Evolutionary conservation across 2,113 vertebrate genomes (phyloP), one percentile per base, ranked within the genome.

Genomic region (Eidolon helvum): DNA sequence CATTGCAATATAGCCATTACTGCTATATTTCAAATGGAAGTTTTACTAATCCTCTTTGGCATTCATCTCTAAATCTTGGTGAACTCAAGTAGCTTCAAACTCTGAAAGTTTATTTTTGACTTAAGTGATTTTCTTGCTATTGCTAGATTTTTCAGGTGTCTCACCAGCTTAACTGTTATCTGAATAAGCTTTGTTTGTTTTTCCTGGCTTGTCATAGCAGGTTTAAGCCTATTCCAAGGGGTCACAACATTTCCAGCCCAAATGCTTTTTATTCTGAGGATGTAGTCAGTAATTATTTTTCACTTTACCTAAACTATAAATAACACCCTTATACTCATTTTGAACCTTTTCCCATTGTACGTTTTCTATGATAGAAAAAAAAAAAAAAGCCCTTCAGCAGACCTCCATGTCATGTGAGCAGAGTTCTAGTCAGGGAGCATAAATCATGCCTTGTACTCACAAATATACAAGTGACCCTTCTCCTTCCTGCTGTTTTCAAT

Each of bases 31-130:
- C 91, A 91, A 68, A 79, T 0, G 10, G 68, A 91, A 90, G n/a
- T 83, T 91, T 94, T 45, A 50, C 65, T 97, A 97, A 98, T 94
- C 91, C 79, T 96, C 83, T 68, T 97, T 95, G 89, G 87, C 93
- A 84, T 92, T 93, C 93, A 95, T 79, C 86, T 71, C 59, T 82
- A 97, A 94, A 95, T 95, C 91, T 95, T 91, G 83, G 48, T 86
- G 68, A 88, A 87, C 50, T 90, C 55, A 40, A 97, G 83, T 89
- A 89, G 87, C 84, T 94, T 93, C 91, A 80, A 63, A 61, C 63
- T 96, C 68, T 93, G 66, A 69, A 93, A 89, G 87, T 84, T 94
- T 91, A 97, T 91, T 97, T 97, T 97, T 90, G 16, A 96, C 75
- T 93, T 96, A 93, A 95, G 88, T 79, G 90, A 57, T 91, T 97